These are phyloP conservation scores for Seira sanloemensis DNA, from an alignment of 2,888 invertebrate species.

Conservation along the genomic window DNA sequence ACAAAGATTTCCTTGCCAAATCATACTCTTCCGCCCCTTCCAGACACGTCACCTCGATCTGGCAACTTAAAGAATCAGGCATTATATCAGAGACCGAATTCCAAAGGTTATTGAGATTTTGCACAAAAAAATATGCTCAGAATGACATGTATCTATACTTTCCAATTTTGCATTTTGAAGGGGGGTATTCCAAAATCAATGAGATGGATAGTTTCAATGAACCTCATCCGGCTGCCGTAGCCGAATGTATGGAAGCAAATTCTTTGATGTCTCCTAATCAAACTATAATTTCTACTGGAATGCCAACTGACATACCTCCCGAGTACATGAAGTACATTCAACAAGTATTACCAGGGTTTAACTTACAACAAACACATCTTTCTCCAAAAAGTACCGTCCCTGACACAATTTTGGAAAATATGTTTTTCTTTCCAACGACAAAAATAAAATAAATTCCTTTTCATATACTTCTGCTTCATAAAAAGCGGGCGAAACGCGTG, in stretches of 20 bases:
- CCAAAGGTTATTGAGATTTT: no score
- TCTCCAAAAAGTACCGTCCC: background rate
- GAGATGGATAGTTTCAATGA: slow-evolving; percentile 40
- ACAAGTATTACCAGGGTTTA: slow-evolving; percentile 33
- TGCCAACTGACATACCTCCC: slow-evolving; percentile 30
- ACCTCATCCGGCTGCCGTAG: slow-evolving; percentile 34
- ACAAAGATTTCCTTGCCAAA: background rate
- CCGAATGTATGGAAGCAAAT: background rate
- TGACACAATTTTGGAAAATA: no score
- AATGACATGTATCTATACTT: no score
- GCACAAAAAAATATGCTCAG: no score
- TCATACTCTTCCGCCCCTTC: background rate
- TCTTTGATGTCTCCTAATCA: background rate
- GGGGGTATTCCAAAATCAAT: background rate
- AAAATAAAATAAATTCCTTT: no score
- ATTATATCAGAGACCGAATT: no score
- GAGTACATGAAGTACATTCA: slow-evolving; percentile 43
- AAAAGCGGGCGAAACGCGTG: no score
- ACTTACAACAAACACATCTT: background rate
- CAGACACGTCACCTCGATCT: background rate
- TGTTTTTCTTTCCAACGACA: no score
- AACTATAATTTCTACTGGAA: background rate
- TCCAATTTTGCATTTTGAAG: background rate
- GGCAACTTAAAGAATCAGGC: no score
- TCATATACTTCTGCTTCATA: no score